phyloP scores from a whole-genome alignment of 2,797 vertebrate genomes.

The Calcarius lapponicus region DNA sequence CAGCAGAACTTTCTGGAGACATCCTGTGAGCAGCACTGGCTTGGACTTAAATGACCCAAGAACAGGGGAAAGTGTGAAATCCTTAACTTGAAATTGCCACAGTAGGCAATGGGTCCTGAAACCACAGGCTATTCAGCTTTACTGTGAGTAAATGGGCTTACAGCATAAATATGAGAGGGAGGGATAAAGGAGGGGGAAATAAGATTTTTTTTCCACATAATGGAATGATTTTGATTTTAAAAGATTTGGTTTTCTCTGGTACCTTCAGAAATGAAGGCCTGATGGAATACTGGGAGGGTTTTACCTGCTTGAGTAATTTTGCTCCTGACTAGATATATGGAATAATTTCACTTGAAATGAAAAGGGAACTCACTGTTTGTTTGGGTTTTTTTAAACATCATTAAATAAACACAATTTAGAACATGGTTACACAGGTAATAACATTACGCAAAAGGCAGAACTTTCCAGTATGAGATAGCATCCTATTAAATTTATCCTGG shows the following conservation, averaged over 20 bases:
- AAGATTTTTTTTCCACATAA: not conserved
- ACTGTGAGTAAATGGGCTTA: not conserved
- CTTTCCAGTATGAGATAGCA: not conserved
- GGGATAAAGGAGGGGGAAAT: not conserved
- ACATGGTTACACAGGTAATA: not conserved
- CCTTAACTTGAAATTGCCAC: not conserved
- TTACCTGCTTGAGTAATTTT: not conserved
- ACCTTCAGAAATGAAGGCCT: not conserved
- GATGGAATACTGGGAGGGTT: not conserved
- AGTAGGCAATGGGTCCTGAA: not conserved
- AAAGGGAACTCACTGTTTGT: not conserved
- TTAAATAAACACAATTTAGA: not conserved
- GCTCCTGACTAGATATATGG: not conserved
- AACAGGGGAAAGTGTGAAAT: not conserved
- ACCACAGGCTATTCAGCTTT: not conserved
- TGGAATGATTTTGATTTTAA: not conserved
- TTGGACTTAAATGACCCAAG: not conserved
- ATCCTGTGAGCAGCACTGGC: not conserved
- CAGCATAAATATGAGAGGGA: rapidly evolving
- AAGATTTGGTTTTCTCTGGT: not conserved
- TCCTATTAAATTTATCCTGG: not conserved
- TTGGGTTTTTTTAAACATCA: not conserved
- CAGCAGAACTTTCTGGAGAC: not conserved
- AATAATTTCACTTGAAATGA: not conserved
- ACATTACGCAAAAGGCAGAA: not conserved